These are phyloP conservation scores for Netelia fuscicornis DNA, from an alignment of 2,888 invertebrate genomes.

Conservation along the genomic window DNA sequence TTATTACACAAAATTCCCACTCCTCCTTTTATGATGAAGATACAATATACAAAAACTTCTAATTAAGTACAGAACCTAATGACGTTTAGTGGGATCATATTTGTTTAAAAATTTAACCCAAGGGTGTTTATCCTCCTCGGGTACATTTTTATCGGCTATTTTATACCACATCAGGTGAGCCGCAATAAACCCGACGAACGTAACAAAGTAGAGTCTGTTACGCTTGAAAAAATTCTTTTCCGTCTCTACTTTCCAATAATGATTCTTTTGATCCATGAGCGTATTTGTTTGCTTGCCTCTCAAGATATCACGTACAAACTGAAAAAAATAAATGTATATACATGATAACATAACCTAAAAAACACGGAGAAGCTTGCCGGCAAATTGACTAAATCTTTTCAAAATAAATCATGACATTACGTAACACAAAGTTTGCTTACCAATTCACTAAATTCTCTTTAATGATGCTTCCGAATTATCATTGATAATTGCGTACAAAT, in stretches of 20 bases:
- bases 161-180: conserved; percentile 50
- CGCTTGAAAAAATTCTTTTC: not conserved
- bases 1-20: not conserved
- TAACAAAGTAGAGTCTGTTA: not conserved
- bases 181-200: not conserved
- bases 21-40: not conserved
- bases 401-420: not conserved
- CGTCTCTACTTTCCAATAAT: not conserved
- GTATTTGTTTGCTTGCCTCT: not conserved
- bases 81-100: conserved; percentile 14
- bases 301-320: not conserved
- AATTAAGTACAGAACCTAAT: not conserved
- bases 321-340: no score
- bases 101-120: not conserved
- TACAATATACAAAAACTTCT: not conserved
- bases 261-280: not conserved
- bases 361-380: not conserved
- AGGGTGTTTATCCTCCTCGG: not conserved
- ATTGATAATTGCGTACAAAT: not conserved
- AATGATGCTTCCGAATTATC: not conserved
- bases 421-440: not conserved
- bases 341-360: not conserved
- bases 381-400: not conserved
- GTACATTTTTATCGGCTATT: conserved; percentile 22
- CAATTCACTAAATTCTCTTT: not conserved